These are phyloP conservation scores for Chionomys nivalis DNA, from an alignment of 2,113 vertebrate genomes.

Conservation along the genomic window DNA sequence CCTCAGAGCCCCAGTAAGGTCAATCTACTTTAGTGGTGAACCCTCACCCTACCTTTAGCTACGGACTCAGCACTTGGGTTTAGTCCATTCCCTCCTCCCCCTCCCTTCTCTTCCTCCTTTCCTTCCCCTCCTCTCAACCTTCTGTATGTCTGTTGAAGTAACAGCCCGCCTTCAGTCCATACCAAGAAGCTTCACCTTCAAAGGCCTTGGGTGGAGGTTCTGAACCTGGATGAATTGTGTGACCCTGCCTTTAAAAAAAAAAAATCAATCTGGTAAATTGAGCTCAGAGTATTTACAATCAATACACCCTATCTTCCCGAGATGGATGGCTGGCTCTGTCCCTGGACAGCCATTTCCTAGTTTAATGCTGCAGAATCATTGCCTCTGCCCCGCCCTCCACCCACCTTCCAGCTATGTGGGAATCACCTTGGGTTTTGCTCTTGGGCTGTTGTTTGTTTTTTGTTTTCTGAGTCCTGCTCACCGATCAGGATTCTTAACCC, in stretches of 20 bases:
- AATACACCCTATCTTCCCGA: not conserved
- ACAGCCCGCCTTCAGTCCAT: not conserved
- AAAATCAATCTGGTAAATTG: slow-evolving; percentile 27
- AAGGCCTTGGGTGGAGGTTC: not conserved
- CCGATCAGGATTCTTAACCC: not conserved
- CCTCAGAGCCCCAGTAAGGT: not conserved
- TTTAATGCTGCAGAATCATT: not conserved
- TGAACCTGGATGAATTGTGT: not conserved
- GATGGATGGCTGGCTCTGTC: too few species aligned
- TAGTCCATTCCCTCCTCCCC: accelerated
- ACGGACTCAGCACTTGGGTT: not conserved
- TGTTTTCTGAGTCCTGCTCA: not conserved
- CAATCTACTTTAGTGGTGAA: not conserved
- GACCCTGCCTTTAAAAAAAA: not conserved
- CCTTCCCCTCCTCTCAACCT: too few species aligned
- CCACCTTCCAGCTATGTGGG: too few species aligned
- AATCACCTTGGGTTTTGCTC: not conserved
- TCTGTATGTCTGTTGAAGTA: too few species aligned
- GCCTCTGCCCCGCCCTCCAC: accelerated
- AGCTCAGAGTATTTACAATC: not conserved
- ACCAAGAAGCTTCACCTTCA: not conserved
- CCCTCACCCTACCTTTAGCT: not conserved
- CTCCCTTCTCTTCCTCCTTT: too few species aligned
- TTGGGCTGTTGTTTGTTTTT: not conserved
- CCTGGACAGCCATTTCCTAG: not conserved